Evolutionary conservation across 2,888 invertebrate genomes (phyloP).

Genomic region (Sphaerophoria taeniata): DNA sequence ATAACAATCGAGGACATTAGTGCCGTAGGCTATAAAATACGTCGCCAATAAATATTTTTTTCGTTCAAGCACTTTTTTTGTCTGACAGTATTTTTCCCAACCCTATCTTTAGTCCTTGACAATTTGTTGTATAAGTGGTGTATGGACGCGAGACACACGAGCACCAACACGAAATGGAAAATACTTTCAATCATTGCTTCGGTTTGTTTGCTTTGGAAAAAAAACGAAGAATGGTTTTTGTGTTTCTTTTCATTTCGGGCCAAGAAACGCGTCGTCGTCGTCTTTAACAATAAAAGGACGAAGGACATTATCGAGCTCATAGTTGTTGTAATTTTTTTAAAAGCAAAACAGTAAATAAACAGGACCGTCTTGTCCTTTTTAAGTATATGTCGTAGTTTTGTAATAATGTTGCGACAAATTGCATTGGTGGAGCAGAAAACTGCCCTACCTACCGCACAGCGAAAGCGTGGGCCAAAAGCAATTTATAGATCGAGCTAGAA

Average conservation of each 20-base stretch:
- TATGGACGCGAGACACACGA: conserved; percentile 56
- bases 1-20: conserved; percentile 74
- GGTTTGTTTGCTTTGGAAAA: conserved; percentile 19
- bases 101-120: conserved; percentile 15
- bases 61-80: conserved; percentile 19
- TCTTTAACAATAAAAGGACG: conserved; percentile 18
- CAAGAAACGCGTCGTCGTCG: conserved; percentile 41
- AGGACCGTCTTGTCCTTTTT: conserved; percentile 13
- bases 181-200: conserved; percentile 33
- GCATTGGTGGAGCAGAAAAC: conserved; percentile 49
- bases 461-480: conserved; percentile 25
- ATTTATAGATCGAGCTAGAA: background rate
- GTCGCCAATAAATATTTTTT: conserved; percentile 71
- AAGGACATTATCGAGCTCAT: conserved; percentile 46
- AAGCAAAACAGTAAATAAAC: conserved; percentile 47
- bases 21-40: conserved; percentile 72
- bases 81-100: background rate
- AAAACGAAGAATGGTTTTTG: conserved; percentile 2
- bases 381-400: background rate
- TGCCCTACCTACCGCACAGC: background rate
- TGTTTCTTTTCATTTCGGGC: conserved; percentile 26
- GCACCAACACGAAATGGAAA: conserved; percentile 37
- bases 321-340: conserved; percentile 14
- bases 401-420: conserved; percentile 69
- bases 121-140: conserved; percentile 46